phyloP scores from a whole-genome alignment of 92 coral and sea anemone species.

The Bergia sp. region DNA sequence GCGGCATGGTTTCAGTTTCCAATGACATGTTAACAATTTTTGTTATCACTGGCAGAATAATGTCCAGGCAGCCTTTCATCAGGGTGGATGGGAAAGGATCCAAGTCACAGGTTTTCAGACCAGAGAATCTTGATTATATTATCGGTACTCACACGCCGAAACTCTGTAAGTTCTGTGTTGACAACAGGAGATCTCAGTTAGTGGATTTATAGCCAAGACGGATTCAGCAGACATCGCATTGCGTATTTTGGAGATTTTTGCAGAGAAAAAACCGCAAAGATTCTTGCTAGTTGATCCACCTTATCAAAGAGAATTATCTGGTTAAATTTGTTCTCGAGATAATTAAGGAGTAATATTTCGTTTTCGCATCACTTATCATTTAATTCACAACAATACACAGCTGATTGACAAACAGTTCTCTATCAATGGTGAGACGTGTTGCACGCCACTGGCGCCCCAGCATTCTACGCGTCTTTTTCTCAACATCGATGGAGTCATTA shows the following conservation, averaged over 20 bases:
- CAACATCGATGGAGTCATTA: background rate
- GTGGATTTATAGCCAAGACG: background rate
- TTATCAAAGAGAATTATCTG: background rate
- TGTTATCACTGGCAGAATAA: constrained; percentile 28
- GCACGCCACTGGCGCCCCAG: background rate
- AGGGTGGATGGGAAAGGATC: constrained; percentile 6
- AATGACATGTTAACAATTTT: constrained; percentile 22
- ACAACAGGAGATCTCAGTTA: background rate
- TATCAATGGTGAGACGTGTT: background rate
- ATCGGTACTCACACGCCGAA: background rate
- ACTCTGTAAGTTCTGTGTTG: background rate
- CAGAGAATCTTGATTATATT: too few relatives aligned
- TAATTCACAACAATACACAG: background rate
- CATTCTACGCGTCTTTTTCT: background rate
- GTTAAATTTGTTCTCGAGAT: background rate
- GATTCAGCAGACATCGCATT: background rate
- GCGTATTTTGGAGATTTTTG: background rate
- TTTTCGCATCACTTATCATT: too few relatives aligned
- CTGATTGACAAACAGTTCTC: background rate
- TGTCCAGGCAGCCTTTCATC: constrained; percentile 21
- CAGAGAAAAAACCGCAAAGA: background rate
- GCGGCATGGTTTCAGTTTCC: constrained; percentile 25
- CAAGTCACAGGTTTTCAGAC: constrained; percentile 40
- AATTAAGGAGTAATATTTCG: too few relatives aligned
- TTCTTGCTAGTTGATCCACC: background rate